Percentiles rank a stretch among this genome's conserved stretches.
phyloP scores from a whole-genome alignment of 1,140 invertebrate species.

The Physella acuta region DNA sequence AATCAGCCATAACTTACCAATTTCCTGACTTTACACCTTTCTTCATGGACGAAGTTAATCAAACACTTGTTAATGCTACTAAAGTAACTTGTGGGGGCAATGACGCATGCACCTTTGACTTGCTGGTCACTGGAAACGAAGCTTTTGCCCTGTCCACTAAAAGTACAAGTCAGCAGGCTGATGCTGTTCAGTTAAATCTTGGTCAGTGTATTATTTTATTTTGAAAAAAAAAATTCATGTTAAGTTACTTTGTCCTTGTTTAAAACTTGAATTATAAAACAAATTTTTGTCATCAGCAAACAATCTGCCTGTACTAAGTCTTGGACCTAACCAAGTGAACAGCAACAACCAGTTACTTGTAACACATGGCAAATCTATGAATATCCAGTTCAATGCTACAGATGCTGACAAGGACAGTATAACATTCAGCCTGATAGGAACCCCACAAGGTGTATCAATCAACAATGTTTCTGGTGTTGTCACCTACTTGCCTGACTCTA shows the following conservation, averaged over 20 bases:
- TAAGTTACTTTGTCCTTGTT: not conserved
- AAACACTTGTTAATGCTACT: not conserved
- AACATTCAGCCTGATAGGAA: not conserved
- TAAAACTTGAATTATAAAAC: too few relatives aligned
- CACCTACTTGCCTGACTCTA: not conserved
- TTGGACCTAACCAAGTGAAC: not conserved
- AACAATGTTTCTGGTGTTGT: not conserved
- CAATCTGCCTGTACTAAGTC: not conserved
- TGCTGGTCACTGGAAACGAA: not conserved
- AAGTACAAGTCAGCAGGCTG: not conserved
- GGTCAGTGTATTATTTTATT: not conserved
- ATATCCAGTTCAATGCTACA: not conserved
- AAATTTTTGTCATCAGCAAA: not conserved
- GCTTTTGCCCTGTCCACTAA: not conserved
- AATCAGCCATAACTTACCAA: not conserved
- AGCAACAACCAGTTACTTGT: not conserved
- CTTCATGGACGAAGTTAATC: not conserved
- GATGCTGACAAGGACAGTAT: not conserved
- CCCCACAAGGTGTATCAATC: not conserved
- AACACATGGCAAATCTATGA: not conserved
- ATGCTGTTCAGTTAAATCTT: not conserved
- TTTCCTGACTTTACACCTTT: constrained; percentile 11
- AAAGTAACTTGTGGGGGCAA: constrained; percentile 14
- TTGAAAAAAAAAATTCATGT: not conserved
- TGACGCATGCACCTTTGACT: constrained; percentile 6